Evolutionary conservation across 1,140 invertebrate genomes (phyloP).

Genomic region (Pogonus chalceus): DNA sequence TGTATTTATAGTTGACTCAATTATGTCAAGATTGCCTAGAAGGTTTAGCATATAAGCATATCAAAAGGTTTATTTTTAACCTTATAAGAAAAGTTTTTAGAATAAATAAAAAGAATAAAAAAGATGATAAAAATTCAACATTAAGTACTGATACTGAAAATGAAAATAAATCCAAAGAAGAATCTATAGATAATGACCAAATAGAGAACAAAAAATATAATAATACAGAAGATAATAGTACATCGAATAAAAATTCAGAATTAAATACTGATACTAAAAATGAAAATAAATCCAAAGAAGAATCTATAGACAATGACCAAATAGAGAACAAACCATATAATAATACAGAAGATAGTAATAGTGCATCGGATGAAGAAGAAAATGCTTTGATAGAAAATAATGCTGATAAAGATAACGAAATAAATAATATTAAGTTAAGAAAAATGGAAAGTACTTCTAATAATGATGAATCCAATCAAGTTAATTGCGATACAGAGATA

Average conservation of each 20-base stretch:
- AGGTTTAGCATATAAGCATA: slow-evolving; percentile 40
- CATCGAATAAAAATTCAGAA: slow-evolving; percentile 3
- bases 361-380: not conserved
- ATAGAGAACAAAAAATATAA: not conserved
- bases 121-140: slow-evolving; percentile 4
- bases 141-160: not conserved
- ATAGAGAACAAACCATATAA: not conserved
- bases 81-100: slow-evolving; percentile 8
- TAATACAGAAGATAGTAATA: not conserved
- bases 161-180: slow-evolving; percentile 1
- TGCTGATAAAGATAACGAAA: slow-evolving; percentile 7
- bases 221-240: slow-evolving; percentile 7
- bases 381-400: not conserved
- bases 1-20: slow-evolving; percentile 47
- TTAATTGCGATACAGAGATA: slow-evolving; percentile 1
- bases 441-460: slow-evolving; percentile 9
- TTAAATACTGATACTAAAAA: not conserved
- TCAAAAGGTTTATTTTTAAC: slow-evolving; percentile 7
- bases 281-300: not conserved
- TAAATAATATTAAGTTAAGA: slow-evolving; percentile 7
- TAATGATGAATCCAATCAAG: not conserved
- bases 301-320: not conserved
- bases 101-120: slow-evolving; percentile 6
- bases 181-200: not conserved
- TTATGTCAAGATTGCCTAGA: slow-evolving; percentile 66